A percentile compares a stretch with the other conserved stretches of the same genome.
phyloP scores from a whole-genome alignment of 2,888 invertebrate genomes.

The Schizaphis graminum region DNA sequence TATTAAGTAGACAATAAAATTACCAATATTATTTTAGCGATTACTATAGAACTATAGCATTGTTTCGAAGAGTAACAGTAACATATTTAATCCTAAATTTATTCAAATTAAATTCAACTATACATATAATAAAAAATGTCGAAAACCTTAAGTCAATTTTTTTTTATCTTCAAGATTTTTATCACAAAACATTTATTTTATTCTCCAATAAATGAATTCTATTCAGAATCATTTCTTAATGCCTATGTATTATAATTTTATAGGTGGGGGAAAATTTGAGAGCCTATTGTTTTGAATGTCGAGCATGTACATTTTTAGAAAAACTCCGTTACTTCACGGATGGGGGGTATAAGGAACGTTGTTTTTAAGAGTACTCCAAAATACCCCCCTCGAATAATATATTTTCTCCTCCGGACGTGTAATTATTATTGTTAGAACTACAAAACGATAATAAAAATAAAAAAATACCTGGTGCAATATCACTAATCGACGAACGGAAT shows the following conservation, averaged over 20 bases:
- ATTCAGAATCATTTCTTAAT: slow-evolving; percentile 54
- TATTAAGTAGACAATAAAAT: neutral
- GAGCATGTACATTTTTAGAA: slow-evolving; percentile 46
- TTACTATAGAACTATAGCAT: neutral
- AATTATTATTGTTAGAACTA: slow-evolving; percentile 61
- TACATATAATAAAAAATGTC: neutral
- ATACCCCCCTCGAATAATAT: slow-evolving; percentile 59
- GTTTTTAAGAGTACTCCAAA: slow-evolving; percentile 63
- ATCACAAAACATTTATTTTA: neutral
- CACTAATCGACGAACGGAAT: slow-evolving; percentile 53
- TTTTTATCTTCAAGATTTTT: slow-evolving; percentile 21
- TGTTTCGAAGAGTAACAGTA: neutral
- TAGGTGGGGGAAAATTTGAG: slow-evolving; percentile 5
- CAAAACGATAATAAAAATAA: slow-evolving; percentile 33
- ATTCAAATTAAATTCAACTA: neutral
- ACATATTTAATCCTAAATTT: neutral
- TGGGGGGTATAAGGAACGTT: slow-evolving; percentile 36
- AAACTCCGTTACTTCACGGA: slow-evolving; percentile 57
- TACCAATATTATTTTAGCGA: neutral
- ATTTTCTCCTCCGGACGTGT: slow-evolving; percentile 56
- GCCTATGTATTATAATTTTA: slow-evolving; percentile 20
- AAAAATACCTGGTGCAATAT: slow-evolving; percentile 60
- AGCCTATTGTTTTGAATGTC: slow-evolving; percentile 48
- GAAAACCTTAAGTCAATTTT: neutral
- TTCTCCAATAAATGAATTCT: slow-evolving; percentile 19